These are phyloP conservation scores for Anguilla anguilla DNA, from an alignment of 2,797 vertebrate species.

Conservation along the genomic window DNA sequence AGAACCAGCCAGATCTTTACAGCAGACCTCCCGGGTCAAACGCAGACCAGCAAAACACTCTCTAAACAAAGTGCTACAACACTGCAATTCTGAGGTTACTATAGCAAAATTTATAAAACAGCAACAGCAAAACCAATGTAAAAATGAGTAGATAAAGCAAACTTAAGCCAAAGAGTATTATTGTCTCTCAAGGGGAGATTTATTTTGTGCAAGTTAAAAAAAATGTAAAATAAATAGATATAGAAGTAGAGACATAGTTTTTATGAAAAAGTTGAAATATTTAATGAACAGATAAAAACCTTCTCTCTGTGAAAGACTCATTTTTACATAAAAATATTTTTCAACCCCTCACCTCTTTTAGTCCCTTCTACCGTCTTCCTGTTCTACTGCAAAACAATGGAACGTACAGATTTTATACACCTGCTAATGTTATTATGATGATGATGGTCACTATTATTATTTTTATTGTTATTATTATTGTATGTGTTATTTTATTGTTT, in stretches of 20 bases:
- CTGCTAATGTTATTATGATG: constrained; percentile 77
- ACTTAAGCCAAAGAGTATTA: constrained; percentile 78
- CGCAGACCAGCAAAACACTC: constrained; percentile 59
- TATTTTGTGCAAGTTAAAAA: constrained; percentile 51
- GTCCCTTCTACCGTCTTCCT: constrained; percentile 91
- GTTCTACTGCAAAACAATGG: constrained; percentile 85
- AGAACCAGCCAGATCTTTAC: constrained; percentile 30
- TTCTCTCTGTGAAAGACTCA: not conserved
- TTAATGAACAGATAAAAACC: not conserved
- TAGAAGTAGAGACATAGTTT: constrained; percentile 51
- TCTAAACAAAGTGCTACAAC: constrained; percentile 81
- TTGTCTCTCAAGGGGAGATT: constrained; percentile 68
- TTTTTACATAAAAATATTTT: constrained; percentile 37
- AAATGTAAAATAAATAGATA: constrained; percentile 47
- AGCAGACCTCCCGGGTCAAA: constrained; percentile 53
- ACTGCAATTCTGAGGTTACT: constrained; percentile 50
- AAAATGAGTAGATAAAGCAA: not conserved
- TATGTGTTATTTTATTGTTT: constrained; percentile 85
- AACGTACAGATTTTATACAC: constrained; percentile 86
- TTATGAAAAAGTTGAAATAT: not conserved
- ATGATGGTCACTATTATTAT: constrained; percentile 60
- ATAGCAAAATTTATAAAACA: constrained; percentile 63
- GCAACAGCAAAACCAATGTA: not conserved
- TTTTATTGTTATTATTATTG: constrained; percentile 66
- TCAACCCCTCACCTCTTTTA: constrained; percentile 63